Percentiles rank a stretch among this genome's conserved stretches.
Conservation (phyloP, 2,113 vertebrate genomes). For the Neopipo cinnamomea region DNA sequence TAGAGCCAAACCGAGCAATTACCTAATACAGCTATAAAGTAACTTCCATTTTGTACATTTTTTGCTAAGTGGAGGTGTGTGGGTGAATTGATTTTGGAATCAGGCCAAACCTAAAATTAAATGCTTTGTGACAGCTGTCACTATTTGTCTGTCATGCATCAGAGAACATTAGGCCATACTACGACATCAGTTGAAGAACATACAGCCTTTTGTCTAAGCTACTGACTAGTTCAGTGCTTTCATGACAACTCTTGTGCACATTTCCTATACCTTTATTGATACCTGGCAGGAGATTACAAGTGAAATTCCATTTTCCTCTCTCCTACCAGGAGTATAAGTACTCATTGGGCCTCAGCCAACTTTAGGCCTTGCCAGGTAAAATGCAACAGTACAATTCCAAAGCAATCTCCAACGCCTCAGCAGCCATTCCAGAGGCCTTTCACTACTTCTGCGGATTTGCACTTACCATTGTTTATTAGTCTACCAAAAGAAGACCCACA, state of each 20-base stretch:
- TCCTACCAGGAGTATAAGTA: background rate
- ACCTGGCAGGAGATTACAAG: background rate
- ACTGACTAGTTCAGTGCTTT: background rate
- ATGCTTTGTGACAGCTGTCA: conserved; percentile 50
- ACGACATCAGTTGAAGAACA: background rate
- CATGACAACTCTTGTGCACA: background rate
- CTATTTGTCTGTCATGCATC: background rate
- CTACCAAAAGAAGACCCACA: background rate
- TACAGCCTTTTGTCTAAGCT: background rate
- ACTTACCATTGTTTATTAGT: background rate
- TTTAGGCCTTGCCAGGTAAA: background rate
- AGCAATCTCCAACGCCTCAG: background rate
- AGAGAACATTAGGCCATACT: background rate
- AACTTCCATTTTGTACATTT: background rate
- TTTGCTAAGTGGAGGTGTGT: background rate
- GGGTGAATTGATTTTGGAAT: background rate
- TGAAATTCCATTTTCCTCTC: background rate
- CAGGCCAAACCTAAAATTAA: conserved; percentile 3
- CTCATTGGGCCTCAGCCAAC: background rate
- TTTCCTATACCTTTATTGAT: background rate
- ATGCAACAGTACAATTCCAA: background rate
- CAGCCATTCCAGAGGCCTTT: background rate
- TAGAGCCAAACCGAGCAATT: background rate
- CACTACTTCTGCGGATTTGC: background rate
- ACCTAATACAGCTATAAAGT: background rate